Conservation (phyloP, 2,888 invertebrate genomes). For the Parnassius glacialis region DNA sequence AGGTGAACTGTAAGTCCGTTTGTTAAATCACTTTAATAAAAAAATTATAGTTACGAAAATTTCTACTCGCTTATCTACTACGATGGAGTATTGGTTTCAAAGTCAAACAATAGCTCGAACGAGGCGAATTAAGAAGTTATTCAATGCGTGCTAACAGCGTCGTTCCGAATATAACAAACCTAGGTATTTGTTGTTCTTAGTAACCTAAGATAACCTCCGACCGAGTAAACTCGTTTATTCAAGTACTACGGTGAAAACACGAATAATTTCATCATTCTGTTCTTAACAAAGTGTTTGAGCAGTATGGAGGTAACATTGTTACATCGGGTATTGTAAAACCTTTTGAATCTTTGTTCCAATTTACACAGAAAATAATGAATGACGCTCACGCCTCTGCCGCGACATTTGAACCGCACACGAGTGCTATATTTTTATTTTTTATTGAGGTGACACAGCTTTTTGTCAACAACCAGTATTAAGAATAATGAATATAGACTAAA, state of each 20-base stretch:
- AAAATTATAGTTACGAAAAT: too few relatives aligned
- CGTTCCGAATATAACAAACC: too few relatives aligned
- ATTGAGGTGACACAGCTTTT: not conserved
- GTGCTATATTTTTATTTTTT: not conserved
- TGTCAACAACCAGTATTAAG: not conserved
- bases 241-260: not conserved
- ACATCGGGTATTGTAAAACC: not conserved
- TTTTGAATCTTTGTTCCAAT: slow-evolving; percentile 3
- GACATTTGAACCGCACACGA: not conserved
- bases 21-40: too few relatives aligned
- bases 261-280: slow-evolving; percentile 1
- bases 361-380: slow-evolving; percentile 2
- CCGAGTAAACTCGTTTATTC: slow-evolving; percentile 2
- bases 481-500: not conserved
- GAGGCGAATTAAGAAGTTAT: too few relatives aligned
- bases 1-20: too few relatives aligned
- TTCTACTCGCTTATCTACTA: too few relatives aligned
- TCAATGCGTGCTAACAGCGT: too few relatives aligned
- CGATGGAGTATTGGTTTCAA: too few relatives aligned
- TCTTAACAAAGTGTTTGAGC: not conserved
- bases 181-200: too few relatives aligned
- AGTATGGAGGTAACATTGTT: not conserved
- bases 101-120: too few relatives aligned
- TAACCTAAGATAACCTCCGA: not conserved
- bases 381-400: not conserved